A percentile compares a stretch with the other conserved stretches of the same genome.
Evolutionary conservation across 2,113 vertebrate species (phyloP).

Genomic region (Perca fluviatilis): DNA sequence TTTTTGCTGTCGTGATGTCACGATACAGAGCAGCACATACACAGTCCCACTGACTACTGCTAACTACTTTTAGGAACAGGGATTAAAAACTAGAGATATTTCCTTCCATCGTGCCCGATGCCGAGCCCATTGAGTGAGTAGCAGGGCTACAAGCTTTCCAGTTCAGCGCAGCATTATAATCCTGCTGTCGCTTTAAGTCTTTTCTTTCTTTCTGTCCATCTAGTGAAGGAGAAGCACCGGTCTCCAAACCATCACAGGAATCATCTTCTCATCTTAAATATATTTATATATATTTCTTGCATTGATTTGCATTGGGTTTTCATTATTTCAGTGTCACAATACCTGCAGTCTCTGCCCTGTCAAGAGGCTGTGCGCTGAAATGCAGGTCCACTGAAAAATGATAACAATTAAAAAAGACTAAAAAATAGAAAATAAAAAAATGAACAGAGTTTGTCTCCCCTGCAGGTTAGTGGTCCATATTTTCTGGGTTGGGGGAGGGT

Average conservation of each 20-base stretch:
- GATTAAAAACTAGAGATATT: slow-evolving; percentile 28
- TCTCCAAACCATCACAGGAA: slow-evolving; percentile 70
- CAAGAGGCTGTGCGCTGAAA: slow-evolving; percentile 67
- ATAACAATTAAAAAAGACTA: slow-evolving; percentile 75
- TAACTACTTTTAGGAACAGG: slow-evolving; percentile 48
- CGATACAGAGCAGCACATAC: slow-evolving; percentile 34
- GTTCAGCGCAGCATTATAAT: slow-evolving; percentile 40
- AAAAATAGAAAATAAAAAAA: slow-evolving; percentile 70
- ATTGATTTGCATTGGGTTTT: slow-evolving; percentile 98
- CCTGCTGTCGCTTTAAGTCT: slow-evolving; percentile 44
- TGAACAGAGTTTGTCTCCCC: slow-evolving; percentile 36
- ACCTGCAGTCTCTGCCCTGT: slow-evolving; percentile 70
- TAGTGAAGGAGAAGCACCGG: slow-evolving; percentile 77
- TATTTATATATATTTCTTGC: slow-evolving; percentile 84
- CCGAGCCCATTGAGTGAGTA: slow-evolving; percentile 26
- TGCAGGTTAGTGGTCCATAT: slow-evolving; percentile 55
- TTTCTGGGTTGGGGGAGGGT: not conserved
- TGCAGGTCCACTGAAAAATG: slow-evolving; percentile 77
- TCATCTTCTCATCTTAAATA: slow-evolving; percentile 81
- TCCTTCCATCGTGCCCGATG: slow-evolving; percentile 8
- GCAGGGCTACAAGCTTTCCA: slow-evolving; percentile 49
- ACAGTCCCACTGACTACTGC: slow-evolving; percentile 37
- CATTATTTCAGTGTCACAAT: slow-evolving; percentile 86
- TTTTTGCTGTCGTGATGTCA: slow-evolving; percentile 41
- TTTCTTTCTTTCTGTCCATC: slow-evolving; percentile 25